Evolutionary conservation across 30 jellyfish, hydroid and myxozoan species (phyloP), one percentile per base, ranked within the genome.

Genomic region (Turritopsis rubra): DNA sequence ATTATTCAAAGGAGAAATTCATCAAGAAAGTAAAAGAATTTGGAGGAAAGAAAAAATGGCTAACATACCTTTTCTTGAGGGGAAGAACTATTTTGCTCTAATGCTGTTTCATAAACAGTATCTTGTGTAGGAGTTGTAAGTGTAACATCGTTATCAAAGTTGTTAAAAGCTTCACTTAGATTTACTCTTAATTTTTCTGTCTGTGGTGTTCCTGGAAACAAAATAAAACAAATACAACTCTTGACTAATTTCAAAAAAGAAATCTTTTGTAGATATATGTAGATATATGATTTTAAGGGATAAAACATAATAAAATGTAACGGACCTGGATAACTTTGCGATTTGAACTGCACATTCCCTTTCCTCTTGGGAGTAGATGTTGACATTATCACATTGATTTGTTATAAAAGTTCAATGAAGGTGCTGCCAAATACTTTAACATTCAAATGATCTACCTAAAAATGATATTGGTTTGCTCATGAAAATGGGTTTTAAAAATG

Each of bases 51-150:
- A 13, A 41, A 41, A 41, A 41, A 41, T 41, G 5, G 5, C 9
- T 41, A 41, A 5, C 60, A 41, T 41, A n/a, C n/a, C 13, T 5
- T 41, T 13, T 41, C 60, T 41, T 41, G 5, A 5, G 60, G 60
- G 5, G 60, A 41, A 13, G 60, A 41, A 41, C 60, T 68, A 68
- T 68, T 68, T n/a, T 23, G 77, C 30, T 68, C 77, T 19, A 68
- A 68, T n/a, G 28, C 77, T 7, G 77, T 68, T 19, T 68, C 30
- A 68, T 68, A 68, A 68, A 27, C 77, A 68, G 30, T 68, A 9
- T 68, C 77, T 68, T 68, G 77, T 68, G 28, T 22, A 68, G 28
- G 9, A 68, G 31, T 27, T n/a, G 77, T 68, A 68, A 68, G 16
- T n/a, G 77, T 68, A 23, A 68, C 30, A 68, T 68, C 8, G 30